Base-by-base conservation (phyloP, 2,888 invertebrate species). In the Brachyptera putata region DNA sequence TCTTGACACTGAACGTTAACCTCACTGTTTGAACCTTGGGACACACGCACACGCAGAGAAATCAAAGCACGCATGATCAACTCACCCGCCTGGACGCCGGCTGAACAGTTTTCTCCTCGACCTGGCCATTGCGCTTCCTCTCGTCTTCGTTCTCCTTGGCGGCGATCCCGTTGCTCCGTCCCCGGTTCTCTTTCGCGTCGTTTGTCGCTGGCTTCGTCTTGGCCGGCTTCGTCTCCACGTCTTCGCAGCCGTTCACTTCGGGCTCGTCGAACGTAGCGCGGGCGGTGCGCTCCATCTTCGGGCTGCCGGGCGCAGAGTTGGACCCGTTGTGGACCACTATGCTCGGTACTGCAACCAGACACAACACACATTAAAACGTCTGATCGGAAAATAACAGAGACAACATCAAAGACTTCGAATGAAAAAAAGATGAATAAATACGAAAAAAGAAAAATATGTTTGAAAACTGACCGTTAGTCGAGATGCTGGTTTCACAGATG, bases 261-360 rank as follows among this genome's bases (percentile, higher is more conserved):
- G 34, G n/a, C 36, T 22, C 24, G 18, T 46, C 58, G 46, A 46
- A 41, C 25, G 57, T 41, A 37, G 62, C 57, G 11, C 66, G 65
- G 34, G 66, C 61, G 39, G 63, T 59, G 14, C 66, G 63, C 39
- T 63, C 62, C 67, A 68, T 67, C 43, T 58, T 63, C 48, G 68
- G 67, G 57, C 67, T 67, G 58, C 66, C 65, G 16, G 68, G 68
- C 21, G 66, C 64, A 49, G 67, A 66, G 61, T 64, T 65, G 24
- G 67, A 65, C 36, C 68, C 69, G 67, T 69, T 69, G 66, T 70
- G 68, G 57, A 70, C 70, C 63, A 70, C 68, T 58, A 70, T 70
- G 66, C 69, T 69, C 61, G 70, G 70, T 62, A 70, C 70, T 70
- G 67, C 21, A 57, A 59, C 1, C 16, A 43, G 13, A 49, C 36